These are phyloP conservation scores for Cryptocephalus moraei DNA, from an alignment of 2,888 invertebrate genomes.

Conservation along the genomic window DNA sequence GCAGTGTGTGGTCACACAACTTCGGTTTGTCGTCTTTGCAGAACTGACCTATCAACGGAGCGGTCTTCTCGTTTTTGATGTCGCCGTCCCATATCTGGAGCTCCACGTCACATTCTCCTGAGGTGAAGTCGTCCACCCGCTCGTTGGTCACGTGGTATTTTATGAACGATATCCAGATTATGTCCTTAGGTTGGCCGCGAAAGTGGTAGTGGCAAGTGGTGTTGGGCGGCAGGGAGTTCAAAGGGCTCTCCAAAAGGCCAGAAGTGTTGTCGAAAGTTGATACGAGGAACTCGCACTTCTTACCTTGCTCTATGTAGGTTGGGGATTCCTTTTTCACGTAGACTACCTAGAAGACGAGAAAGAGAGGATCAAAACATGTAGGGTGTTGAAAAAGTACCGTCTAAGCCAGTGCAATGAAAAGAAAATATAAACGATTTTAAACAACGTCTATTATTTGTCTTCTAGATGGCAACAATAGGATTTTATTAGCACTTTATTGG, in stretches of 20 bases:
- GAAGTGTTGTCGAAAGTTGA: conserved; percentile 64
- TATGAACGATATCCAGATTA: conserved; percentile 75
- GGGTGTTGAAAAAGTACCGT: too few relatives aligned
- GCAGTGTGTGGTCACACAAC: conserved; percentile 62
- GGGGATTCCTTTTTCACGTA: conserved; percentile 68
- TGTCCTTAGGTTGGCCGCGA: conserved; percentile 62
- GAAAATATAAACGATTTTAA: background rate
- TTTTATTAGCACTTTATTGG: too few relatives aligned
- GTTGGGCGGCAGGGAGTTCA: conserved; percentile 70
- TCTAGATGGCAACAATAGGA: too few relatives aligned
- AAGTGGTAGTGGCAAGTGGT: conserved; percentile 75
- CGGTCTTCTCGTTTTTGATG: conserved; percentile 34
- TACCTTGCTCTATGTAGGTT: conserved; percentile 61
- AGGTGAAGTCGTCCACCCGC: conserved; percentile 50
- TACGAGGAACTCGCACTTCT: conserved; percentile 66
- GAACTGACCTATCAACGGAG: conserved; percentile 60
- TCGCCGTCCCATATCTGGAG: conserved; percentile 69
- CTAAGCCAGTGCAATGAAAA: too few relatives aligned
- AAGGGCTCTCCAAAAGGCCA: conserved; percentile 63
- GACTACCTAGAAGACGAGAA: conserved; percentile 45
- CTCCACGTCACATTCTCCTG: conserved; percentile 59
- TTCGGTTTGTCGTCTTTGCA: conserved; percentile 68
- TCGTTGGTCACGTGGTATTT: conserved; percentile 63
- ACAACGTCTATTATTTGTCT: too few relatives aligned
- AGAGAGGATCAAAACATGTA: background rate